Evolutionary conservation across 2,113 vertebrate species (phyloP).

Genomic region (Boleophthalmus pectinirostris): DNA sequence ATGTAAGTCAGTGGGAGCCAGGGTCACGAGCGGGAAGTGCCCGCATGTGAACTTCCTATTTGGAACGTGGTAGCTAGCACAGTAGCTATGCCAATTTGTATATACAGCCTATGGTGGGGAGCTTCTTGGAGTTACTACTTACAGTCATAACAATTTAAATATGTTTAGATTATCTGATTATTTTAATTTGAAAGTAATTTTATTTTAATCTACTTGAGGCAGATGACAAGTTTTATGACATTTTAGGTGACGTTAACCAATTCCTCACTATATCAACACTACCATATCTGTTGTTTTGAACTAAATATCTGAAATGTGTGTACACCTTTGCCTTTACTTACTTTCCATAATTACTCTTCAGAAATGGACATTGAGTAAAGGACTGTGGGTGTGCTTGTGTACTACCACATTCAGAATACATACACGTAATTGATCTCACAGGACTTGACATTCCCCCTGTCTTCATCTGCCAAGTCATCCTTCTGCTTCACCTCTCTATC

Average conservation of each 20-base stretch:
- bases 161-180: too few relatives aligned
- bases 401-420: constrained; percentile 55
- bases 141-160: too few relatives aligned
- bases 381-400: not conserved
- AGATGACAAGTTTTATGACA: not conserved
- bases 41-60: too few relatives aligned
- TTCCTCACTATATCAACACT: not conserved
- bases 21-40: too few relatives aligned
- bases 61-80: too few relatives aligned
- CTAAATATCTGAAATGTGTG: not conserved
- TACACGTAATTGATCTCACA: constrained; percentile 98
- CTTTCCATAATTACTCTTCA: not conserved
- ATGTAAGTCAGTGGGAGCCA: too few relatives aligned
- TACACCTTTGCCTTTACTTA: not conserved
- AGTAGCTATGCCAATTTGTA: too few relatives aligned
- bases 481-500: constrained; percentile 87
- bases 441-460: constrained; percentile 92
- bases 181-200: too few relatives aligned
- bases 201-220: not conserved
- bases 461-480: constrained; percentile 92
- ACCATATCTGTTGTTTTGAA: not conserved
- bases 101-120: too few relatives aligned
- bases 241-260: too few relatives aligned
- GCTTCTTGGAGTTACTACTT: too few relatives aligned
- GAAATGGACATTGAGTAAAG: not conserved